phyloP scores from a whole-genome alignment of 2,113 vertebrate species.

The Microcebus lehilahytsara region DNA sequence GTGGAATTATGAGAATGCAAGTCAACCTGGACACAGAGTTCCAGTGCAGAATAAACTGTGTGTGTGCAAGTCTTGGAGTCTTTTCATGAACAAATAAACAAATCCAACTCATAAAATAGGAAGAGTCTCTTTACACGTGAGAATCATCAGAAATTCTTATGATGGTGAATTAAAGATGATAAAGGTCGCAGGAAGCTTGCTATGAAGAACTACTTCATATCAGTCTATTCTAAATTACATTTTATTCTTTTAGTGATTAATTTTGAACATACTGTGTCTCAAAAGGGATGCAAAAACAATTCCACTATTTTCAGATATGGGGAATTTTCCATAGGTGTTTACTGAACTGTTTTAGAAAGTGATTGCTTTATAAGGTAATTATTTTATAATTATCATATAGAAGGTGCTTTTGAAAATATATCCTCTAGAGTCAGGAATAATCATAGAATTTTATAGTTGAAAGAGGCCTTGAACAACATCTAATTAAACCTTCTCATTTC shows the following conservation, averaged over 20 bases:
- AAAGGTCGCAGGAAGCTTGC: neutral
- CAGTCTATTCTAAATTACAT: neutral
- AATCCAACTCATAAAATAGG: neutral
- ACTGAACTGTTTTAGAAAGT: neutral
- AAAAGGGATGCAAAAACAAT: neutral
- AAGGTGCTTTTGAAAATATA: neutral
- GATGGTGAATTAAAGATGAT: neutral
- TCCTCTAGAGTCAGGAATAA: neutral
- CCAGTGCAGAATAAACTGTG: neutral
- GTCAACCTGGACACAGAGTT: neutral
- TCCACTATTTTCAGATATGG: neutral
- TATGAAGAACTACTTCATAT: neutral
- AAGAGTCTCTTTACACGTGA: neutral
- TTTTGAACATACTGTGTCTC: neutral
- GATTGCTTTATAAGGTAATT: neutral
- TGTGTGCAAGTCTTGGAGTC: neutral
- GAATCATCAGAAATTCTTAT: slow-evolving; percentile 5
- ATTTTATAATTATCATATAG: slow-evolving; percentile 34
- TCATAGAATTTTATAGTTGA: neutral
- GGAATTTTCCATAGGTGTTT: neutral
- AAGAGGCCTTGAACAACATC: neutral
- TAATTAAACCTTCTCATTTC: slow-evolving; percentile 40
- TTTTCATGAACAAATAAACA: neutral
- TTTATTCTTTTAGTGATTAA: neutral
- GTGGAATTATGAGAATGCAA: neutral